These are phyloP conservation scores for Apostichopus leukothele DNA, from an alignment of 53 echinoderm and acorn worm species.

Conservation along the genomic window DNA sequence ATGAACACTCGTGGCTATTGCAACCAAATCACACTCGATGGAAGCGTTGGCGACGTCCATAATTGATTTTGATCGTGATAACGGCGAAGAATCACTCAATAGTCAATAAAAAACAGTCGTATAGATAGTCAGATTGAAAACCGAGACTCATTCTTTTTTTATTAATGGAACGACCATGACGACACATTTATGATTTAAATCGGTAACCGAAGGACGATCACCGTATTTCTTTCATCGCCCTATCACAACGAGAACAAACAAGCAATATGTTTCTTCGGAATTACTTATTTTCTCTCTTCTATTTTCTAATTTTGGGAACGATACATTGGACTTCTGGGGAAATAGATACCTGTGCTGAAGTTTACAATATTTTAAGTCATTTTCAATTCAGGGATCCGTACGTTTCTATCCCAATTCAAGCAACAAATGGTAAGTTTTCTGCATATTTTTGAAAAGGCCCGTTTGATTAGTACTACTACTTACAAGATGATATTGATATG, in stretches of 20 bases:
- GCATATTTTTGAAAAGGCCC: background rate
- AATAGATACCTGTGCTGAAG: conserved; percentile 26
- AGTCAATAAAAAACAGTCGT: background rate
- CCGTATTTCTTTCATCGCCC: conserved; percentile 40
- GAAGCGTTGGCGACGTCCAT: background rate
- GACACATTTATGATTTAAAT: conserved; percentile 41
- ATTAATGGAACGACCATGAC: conserved; percentile 32
- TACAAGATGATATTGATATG: too few relatives aligned
- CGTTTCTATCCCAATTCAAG: conserved; percentile 13
- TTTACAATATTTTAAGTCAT: conserved; percentile 17
- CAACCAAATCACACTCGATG: background rate
- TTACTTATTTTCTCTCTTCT: conserved; percentile 1
- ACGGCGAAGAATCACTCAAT: background rate
- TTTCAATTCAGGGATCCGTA: conserved; percentile 31
- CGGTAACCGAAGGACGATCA: background rate
- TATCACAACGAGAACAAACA: background rate
- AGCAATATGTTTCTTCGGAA: conserved; percentile 40
- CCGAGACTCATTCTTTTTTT: background rate
- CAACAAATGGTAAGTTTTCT: conserved; percentile 20
- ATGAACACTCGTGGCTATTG: background rate
- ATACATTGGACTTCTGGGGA: background rate
- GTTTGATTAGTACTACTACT: too few relatives aligned
- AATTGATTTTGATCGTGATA: background rate
- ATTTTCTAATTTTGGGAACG: conserved; percentile 22
- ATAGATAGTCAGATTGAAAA: background rate